Evolutionary conservation across 2,113 vertebrate species (phyloP).

Genomic region (Xiphophorus couchianus): DNA sequence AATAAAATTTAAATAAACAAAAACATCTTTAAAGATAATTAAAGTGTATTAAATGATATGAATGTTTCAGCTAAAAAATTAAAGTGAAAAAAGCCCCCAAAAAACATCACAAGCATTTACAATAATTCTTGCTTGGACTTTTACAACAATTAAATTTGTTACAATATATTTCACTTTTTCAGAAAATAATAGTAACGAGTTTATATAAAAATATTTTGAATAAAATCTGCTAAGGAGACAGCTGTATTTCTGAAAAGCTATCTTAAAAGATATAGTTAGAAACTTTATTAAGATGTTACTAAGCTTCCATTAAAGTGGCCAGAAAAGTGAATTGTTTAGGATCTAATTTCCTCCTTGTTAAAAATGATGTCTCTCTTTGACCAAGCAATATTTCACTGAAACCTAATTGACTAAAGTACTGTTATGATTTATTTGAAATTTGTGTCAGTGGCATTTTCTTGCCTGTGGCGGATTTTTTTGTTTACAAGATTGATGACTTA

Average conservation of each 20-base stretch:
- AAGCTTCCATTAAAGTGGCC: not conserved
- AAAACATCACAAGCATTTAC: no score
- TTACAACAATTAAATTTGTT: not conserved
- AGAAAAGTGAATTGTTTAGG: not conserved
- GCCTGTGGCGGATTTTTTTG: constrained; percentile 19
- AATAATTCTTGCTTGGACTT: not conserved
- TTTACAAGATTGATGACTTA: constrained; percentile 37
- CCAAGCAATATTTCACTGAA: constrained; percentile 24
- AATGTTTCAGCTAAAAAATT: not conserved
- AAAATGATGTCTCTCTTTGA: constrained; percentile 33
- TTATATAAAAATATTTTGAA: not conserved
- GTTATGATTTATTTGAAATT: constrained; percentile 42
- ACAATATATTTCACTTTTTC: not conserved
- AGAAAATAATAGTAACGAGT: no score
- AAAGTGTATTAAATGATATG: not conserved
- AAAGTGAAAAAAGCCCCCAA: no score
- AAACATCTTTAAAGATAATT: not conserved
- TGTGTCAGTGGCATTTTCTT: constrained; percentile 37
- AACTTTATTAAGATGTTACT: constrained; percentile 4
- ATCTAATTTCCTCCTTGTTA: constrained; percentile 9
- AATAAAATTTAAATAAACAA: no score
- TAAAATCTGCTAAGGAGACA: not conserved
- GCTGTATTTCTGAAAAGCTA: not conserved
- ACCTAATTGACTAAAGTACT: constrained; percentile 34
- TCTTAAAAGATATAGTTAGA: not conserved